phyloP scores from a whole-genome alignment of 2,113 vertebrate genomes.

The Leptocoma aspasia region DNA sequence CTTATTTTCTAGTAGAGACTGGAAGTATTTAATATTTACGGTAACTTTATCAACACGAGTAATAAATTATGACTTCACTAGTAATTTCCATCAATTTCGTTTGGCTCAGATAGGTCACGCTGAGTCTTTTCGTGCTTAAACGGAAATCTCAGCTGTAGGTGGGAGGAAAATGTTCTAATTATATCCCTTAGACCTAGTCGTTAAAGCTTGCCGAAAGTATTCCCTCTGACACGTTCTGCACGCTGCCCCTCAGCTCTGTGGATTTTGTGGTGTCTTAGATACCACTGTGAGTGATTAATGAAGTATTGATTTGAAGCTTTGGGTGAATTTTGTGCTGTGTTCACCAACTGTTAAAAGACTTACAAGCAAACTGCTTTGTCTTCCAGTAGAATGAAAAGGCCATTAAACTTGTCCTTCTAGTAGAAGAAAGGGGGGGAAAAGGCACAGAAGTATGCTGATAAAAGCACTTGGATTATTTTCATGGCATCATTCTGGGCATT shows the following conservation, averaged over 20 bases:
- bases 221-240: background rate
- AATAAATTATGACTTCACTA: accelerated
- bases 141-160: background rate
- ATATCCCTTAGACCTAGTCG: background rate
- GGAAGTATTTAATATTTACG: background rate
- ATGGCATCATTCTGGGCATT: background rate
- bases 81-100: background rate
- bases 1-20: background rate
- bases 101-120: background rate
- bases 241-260: background rate
- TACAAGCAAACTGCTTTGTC: background rate
- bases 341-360: background rate
- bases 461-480: background rate
- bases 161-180: slow-evolving; percentile 19
- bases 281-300: background rate
- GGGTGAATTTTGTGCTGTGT: accelerated
- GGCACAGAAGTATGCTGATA: background rate
- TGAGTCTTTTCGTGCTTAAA: background rate
- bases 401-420: background rate
- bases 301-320: background rate
- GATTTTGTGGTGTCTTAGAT: background rate
- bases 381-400: background rate
- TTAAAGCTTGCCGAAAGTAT: background rate
- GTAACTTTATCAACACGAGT: background rate
- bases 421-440: background rate